Base-by-base conservation (phyloP, 2,797 vertebrate genomes). In the Alectoris magna region DNA sequence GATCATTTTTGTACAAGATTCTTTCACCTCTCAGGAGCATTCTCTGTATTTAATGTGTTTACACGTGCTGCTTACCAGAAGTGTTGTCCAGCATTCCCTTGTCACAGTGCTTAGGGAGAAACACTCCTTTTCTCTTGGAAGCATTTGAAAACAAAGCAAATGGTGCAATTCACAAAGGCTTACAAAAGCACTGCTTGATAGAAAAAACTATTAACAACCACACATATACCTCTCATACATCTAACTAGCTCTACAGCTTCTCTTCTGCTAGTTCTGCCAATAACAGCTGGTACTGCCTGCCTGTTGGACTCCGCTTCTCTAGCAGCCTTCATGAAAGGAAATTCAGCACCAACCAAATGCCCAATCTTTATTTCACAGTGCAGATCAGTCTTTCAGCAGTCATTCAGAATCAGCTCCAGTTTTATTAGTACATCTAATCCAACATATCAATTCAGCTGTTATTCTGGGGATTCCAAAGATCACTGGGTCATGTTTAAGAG, bases 131-230 rank as follows among this genome's bases (percentile, higher is more conserved):
- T 22, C 58, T 58, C 5, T 0, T 27, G 10, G 23, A 74, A 66
- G 36, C n/a, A 41, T 77, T 84, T 70, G 19, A 73, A 59, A 39
- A 77, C 26, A 34, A 74, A 84, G 11, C 29, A 73, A 88, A 77
- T 14, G 11, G 9, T 0, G 0, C 43, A 21, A 23, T 70, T 80
- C 39, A 74, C 43, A 73, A 67, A 63, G 1, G 7, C 46, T 75
- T 64, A 68, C 26, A 72, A 22, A 60, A 56, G 41, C 17, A 58
- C 5, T 63, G 9, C 29, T 56, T 64, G 53, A 64, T 55, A 59
- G 44, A 44, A 88, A 87, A 39, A 3, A 48, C 4, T 16, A 27
- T 8, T 21, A 74, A 56, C 15, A 17, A 13, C 22, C 55, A 49
- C 71, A 72, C 26, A 48, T 44, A 39, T 10, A 2, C 13, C 36